Evolutionary conservation across 53 echinoderm and acorn worm genomes (phyloP).

Genomic region (Glandiceps talaboti): DNA sequence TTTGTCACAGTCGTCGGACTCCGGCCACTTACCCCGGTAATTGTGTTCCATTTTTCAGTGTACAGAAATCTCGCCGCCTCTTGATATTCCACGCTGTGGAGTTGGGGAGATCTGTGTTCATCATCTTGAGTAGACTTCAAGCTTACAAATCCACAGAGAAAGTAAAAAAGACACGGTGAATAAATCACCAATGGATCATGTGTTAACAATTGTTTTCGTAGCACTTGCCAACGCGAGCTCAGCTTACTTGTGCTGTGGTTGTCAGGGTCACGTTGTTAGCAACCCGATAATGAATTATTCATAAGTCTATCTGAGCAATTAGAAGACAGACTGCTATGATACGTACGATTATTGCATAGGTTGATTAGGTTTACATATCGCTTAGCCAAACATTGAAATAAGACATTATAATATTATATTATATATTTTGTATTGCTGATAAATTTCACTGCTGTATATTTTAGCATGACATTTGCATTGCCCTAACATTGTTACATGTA

Average conservation of each 20-base stretch:
- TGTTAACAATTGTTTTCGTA: background rate
- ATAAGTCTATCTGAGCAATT: background rate
- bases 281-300: background rate
- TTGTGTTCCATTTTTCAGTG: constrained; percentile 69
- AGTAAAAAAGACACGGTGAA: background rate
- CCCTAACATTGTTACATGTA: too few relatives aligned
- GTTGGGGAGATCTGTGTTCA: constrained; percentile 93
- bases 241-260: background rate
- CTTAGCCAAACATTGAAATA: too few relatives aligned
- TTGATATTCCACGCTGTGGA: constrained; percentile 97
- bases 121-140: constrained; percentile 63
- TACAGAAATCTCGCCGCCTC: constrained; percentile 71
- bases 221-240: background rate
- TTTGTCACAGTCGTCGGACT: too few relatives aligned
- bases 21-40: constrained; percentile 94
- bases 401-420: too few relatives aligned
- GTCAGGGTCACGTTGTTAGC: constrained; percentile 1
- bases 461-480: too few relatives aligned
- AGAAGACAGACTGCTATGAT: too few relatives aligned
- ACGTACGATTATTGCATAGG: too few relatives aligned
- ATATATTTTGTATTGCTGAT: too few relatives aligned
- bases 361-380: too few relatives aligned
- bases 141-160: background rate
- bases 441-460: too few relatives aligned
- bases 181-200: background rate